Percentiles rank a stretch among this genome's conserved stretches.
phyloP scores from a whole-genome alignment of 2,113 vertebrate genomes.

The Sinocyclocheilus maitianheensis region DNA sequence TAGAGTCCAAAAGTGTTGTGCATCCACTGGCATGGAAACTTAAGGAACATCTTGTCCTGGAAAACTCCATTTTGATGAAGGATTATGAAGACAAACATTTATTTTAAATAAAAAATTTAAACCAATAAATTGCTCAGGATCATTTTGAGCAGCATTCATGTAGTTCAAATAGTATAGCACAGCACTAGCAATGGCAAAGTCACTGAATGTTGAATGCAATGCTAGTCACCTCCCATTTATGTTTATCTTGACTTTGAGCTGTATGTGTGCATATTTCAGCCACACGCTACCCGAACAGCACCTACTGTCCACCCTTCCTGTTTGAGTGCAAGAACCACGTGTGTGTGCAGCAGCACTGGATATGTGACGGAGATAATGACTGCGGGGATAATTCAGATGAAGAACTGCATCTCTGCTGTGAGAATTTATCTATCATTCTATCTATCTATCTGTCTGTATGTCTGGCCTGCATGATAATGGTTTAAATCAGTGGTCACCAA shows the following conservation, averaged over 20 bases:
- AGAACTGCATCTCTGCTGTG: conserved; percentile 94
- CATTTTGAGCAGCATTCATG: not conserved
- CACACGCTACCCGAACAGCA: conserved; percentile 91
- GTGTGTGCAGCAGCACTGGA: conserved; percentile 88
- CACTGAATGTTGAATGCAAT: not conserved
- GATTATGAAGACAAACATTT: not conserved
- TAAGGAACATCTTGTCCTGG: not conserved
- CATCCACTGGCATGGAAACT: not conserved
- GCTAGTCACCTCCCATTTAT: not conserved
- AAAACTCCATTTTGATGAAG: not conserved
- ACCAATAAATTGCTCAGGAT: not conserved
- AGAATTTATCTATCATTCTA: conserved; percentile 58
- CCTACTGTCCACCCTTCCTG: conserved; percentile 84
- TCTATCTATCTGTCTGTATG: too few species aligned
- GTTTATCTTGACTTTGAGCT: not conserved
- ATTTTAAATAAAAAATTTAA: not conserved
- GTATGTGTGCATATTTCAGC: conserved; percentile 71
- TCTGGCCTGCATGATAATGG: not conserved
- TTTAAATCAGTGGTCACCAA: too few species aligned
- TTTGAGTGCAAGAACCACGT: conserved; percentile 97
- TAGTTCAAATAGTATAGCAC: not conserved
- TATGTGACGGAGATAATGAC: conserved; percentile 94
- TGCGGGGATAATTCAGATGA: conserved; percentile 94
- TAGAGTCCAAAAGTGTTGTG: not conserved
- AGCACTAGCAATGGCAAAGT: not conserved